phyloP scores from a whole-genome alignment of 2,113 vertebrate species.

The Cynocephalus volans region DNA sequence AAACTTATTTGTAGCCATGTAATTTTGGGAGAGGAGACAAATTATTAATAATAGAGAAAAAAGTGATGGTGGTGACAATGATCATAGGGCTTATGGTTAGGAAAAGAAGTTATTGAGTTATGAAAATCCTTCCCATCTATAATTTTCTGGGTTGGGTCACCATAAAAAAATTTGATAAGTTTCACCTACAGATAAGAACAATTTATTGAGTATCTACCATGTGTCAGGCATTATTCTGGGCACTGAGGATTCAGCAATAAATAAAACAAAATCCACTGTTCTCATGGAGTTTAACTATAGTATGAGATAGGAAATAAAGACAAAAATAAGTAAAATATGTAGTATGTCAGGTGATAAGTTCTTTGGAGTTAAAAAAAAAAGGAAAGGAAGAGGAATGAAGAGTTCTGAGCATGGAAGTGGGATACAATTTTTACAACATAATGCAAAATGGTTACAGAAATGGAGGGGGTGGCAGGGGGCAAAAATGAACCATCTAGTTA shows the following conservation, averaged over 20 bases:
- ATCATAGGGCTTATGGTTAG: background rate
- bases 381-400: background rate
- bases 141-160: background rate
- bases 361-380: background rate
- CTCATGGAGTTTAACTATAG: background rate
- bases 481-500: background rate
- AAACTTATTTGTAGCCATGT: background rate
- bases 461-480: background rate
- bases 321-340: background rate
- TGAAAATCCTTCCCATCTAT: background rate
- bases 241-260: background rate
- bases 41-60: background rate
- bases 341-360: background rate
- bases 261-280: background rate
- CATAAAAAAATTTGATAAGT: background rate
- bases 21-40: background rate
- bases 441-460: background rate
- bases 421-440: background rate
- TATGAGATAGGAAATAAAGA: slow-evolving; percentile 4
- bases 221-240: background rate
- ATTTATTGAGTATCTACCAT: background rate
- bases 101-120: background rate
- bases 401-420: background rate
- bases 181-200: background rate
- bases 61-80: background rate